A percentile compares a stretch with the other conserved stretches of the same genome.
Evolutionary conservation across 64 coral and sea anemone genomes (phyloP).

Genomic region (Actinia equina): DNA sequence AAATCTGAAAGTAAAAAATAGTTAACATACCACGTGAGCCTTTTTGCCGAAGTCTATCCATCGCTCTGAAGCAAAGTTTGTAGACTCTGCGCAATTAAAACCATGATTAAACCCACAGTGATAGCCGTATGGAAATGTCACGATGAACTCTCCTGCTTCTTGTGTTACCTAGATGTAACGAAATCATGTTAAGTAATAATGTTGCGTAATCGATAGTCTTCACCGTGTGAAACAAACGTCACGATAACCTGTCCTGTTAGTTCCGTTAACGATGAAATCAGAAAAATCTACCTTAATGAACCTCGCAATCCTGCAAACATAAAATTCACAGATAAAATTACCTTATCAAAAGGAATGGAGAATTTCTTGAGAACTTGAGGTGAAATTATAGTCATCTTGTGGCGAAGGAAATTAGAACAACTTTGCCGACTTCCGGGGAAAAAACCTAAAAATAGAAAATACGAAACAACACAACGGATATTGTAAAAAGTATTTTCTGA

Average conservation of each 20-base stretch:
- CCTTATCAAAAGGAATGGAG: constrained; percentile 96
- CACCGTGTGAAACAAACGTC: too few relatives aligned
- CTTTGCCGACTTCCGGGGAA: constrained; percentile 85
- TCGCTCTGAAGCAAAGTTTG: constrained; percentile 98
- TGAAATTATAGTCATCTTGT: constrained; percentile 97
- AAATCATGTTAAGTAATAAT: neutral
- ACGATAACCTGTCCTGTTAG: too few relatives aligned
- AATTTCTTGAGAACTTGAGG: constrained; percentile 91
- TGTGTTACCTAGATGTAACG: constrained; percentile 68
- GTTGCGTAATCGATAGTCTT: neutral
- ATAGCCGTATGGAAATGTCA: constrained; percentile 93
- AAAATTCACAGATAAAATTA: neutral
- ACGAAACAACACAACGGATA: neutral
- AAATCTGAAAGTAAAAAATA: neutral
- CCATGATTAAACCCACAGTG: constrained; percentile 99
- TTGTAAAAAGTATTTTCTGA: neutral
- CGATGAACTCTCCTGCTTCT: constrained; percentile 95
- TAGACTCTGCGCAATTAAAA: constrained; percentile 98
- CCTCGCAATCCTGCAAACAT: too few relatives aligned
- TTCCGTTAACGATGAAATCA: too few relatives aligned
- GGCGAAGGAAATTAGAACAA: constrained; percentile 89
- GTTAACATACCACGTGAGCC: constrained; percentile 56
- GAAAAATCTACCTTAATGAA: too few relatives aligned
- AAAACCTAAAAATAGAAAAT: constrained; percentile 55
- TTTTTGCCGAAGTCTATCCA: constrained; percentile 99